Conservation (phyloP, 2,113 vertebrate genomes). For the Heterochromis multidens region DNA sequence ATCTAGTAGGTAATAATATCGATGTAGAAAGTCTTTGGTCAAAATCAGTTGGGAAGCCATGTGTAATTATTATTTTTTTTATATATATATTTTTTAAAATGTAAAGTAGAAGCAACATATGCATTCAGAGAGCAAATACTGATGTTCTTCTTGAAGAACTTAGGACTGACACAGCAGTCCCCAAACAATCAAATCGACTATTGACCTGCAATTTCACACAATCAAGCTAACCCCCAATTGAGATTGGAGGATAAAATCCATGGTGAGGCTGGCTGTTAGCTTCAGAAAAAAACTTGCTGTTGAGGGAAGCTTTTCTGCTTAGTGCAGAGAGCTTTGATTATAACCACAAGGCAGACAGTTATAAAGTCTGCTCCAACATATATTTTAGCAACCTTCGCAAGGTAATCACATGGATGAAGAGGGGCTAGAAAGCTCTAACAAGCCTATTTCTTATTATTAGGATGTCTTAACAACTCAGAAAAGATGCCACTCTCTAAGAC, state of each 20-base stretch:
- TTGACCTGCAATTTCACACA: constrained; percentile 33
- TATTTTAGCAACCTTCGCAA: not conserved
- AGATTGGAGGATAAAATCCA: not conserved
- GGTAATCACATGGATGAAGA: not conserved
- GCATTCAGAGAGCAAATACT: not conserved
- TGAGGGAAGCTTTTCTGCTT: constrained; percentile 4
- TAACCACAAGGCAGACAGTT: not conserved
- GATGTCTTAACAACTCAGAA: not conserved
- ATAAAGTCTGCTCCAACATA: not conserved
- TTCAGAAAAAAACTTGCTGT: not conserved
- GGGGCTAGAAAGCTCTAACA: not conserved
- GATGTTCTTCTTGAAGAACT: not conserved
- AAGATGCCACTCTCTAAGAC: not conserved
- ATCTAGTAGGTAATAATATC: not conserved
- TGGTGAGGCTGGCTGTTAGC: not conserved
- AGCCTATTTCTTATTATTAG: not conserved
- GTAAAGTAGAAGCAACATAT: not conserved
- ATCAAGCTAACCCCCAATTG: constrained; percentile 13
- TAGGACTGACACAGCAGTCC: not conserved
- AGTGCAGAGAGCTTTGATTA: constrained; percentile 5
- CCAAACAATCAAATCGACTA: constrained; percentile 25
- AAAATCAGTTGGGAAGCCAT: not conserved
- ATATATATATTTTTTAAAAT: not conserved
- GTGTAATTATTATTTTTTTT: accelerated
- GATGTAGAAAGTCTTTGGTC: accelerated